Conservation (phyloP, 2,888 invertebrate genomes). For the Mesorhabditis sp. region DNA sequence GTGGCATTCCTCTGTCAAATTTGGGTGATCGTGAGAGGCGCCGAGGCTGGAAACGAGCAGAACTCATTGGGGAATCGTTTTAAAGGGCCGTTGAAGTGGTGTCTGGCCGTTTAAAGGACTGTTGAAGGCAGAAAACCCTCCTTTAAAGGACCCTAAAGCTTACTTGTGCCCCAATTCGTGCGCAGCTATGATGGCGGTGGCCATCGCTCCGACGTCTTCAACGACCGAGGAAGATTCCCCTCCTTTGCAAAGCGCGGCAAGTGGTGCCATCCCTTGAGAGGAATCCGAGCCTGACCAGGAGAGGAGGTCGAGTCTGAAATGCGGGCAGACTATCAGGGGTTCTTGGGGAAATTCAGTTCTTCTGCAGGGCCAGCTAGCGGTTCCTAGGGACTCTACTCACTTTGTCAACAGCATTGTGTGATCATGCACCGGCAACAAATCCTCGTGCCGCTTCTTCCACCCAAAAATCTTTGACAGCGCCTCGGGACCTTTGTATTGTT, state of each 20-base stretch:
- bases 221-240: constrained; percentile 52
- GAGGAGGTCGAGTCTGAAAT: constrained; percentile 42
- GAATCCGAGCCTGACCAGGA: constrained; percentile 43
- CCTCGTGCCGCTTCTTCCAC: constrained; percentile 33
- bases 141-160: neutral
- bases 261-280: constrained; percentile 57
- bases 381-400: constrained; percentile 9
- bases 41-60: constrained; percentile 37
- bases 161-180: constrained; percentile 56
- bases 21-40: constrained; percentile 49
- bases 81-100: neutral
- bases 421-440: constrained; percentile 38
- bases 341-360: too few species aligned
- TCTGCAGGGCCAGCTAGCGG: too few species aligned
- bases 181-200: constrained; percentile 54
- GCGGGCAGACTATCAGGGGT: too few species aligned
- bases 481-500: neutral
- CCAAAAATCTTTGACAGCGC: constrained; percentile 17
- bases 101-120: neutral
- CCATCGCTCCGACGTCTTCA: constrained; percentile 54
- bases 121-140: neutral
- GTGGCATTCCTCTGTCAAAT: constrained; percentile 35
- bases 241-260: constrained; percentile 47
- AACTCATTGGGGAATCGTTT: too few species aligned
- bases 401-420: constrained; percentile 44